phyloP scores from a whole-genome alignment of 2,797 vertebrate genomes.

The Sebastes steindachneri region DNA sequence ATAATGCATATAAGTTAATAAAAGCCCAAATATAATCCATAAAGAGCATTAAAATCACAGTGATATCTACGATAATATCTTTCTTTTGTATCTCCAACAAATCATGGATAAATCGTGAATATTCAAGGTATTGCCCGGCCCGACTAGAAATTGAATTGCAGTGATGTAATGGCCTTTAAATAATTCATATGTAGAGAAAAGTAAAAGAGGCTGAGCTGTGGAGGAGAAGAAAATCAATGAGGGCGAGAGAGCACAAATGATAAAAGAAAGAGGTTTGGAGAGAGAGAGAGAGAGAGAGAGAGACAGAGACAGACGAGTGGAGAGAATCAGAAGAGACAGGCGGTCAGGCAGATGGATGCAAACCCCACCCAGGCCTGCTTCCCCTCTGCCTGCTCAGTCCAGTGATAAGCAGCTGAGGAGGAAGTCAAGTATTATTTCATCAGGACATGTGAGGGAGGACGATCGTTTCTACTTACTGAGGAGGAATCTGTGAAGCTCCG shows the following conservation, averaged over 20 bases:
- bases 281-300: slow-evolving; percentile 15
- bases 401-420: slow-evolving; percentile 49
- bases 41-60: not conserved
- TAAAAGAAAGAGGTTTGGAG: not conserved
- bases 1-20: not conserved
- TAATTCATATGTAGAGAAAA: slow-evolving; percentile 79
- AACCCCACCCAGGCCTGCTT: slow-evolving; percentile 69
- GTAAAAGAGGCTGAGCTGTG: slow-evolving; percentile 68
- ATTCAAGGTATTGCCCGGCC: not conserved
- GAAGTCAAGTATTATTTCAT: slow-evolving; percentile 66
- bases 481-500: slow-evolving; percentile 7
- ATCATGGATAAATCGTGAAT: not conserved
- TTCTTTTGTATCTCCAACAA: not conserved
- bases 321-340: slow-evolving; percentile 47
- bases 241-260: slow-evolving; percentile 9
- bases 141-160: slow-evolving; percentile 42
- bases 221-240: slow-evolving; percentile 66
- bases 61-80: not conserved
- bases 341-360: slow-evolving; percentile 58
- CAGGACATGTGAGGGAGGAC: slow-evolving; percentile 15
- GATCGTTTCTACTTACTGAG: slow-evolving; percentile 12
- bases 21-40: not conserved
- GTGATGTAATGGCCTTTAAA: slow-evolving; percentile 82
- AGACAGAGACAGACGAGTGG: slow-evolving; percentile 2
- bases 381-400: slow-evolving; percentile 30